Base-by-base conservation (phyloP, 37 sponge, comb jelly and placozoan species). In the Haliclona indistincta region DNA sequence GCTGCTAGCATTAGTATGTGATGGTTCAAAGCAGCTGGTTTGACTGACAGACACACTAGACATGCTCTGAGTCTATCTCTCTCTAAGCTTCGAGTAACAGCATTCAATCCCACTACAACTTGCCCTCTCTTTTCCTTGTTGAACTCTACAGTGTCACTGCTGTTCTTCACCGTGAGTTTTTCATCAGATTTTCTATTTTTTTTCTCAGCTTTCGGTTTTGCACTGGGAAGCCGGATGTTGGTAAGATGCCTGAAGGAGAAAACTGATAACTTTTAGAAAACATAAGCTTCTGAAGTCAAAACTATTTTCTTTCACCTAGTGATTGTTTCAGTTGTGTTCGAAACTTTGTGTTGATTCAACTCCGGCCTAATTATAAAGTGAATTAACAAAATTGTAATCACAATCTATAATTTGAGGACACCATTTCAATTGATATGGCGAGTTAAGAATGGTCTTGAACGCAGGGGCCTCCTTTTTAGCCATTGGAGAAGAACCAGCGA, bases 1-100 rank as follows among this genome's bases (percentile, higher is more conserved):
- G 87, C 87, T 28, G 82, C 82, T 32, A 91, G 70, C 43, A 66
- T 47, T 17, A 85, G 68, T 17, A 86, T 43, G 78, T 82, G 87
- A 3, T 62, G 73, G 0, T 54, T 73, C 39, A 90, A 53, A 6
- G 77, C 29, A 6, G 77, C 13, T 15, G 86, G 80, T 30, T 66
- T 54, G 30, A 83, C 77, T 7, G 87, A 86, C 38, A 79, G 75
- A 69, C 92, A 91, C 39, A 82, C 66, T 25, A 81, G 13, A 0
- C 83, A 87, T 22, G 81, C 85, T 65, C 70, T 64, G 36, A 89
- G 41, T 19, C 28, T 32, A 2, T 37, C 53, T 35, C 63, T 73
- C 63, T 91, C 92, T 39, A 91, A 58, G 20, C 41, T 11, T 28
- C 83, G 72, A 7, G 80, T 70, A 2, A 86, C 77, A 22, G 62